These are phyloP conservation scores for Pelvicachromis taeniatus DNA, from an alignment of 2,113 vertebrate genomes.

Conservation along the genomic window DNA sequence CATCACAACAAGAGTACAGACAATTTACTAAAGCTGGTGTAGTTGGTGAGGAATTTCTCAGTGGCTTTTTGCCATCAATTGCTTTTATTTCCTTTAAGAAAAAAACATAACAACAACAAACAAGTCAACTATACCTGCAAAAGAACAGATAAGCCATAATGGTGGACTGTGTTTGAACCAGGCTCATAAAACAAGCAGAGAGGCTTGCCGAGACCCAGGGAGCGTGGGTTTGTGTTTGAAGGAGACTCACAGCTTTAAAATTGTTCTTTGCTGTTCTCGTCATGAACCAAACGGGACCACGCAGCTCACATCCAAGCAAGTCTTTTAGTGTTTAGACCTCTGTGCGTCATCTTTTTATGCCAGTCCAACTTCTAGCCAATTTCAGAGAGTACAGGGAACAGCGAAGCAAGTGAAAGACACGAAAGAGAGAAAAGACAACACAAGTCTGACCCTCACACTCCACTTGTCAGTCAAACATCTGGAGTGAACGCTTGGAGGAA, in stretches of 20 bases:
- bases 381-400: background rate
- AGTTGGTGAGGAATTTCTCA: background rate
- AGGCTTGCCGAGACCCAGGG: background rate
- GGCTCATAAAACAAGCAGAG: background rate
- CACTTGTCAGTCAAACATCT: slow-evolving; percentile 36
- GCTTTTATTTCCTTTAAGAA: slow-evolving; percentile 52
- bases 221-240: slow-evolving; percentile 26
- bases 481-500: slow-evolving; percentile 3
- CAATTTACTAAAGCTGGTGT: slow-evolving; percentile 13
- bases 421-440: background rate
- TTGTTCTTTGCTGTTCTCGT: slow-evolving; percentile 4
- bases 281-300: slow-evolving; percentile 14
- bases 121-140: slow-evolving; percentile 37
- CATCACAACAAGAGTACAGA: slow-evolving; percentile 19
- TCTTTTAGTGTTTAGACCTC: background rate
- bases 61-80: slow-evolving; percentile 51
- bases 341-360: background rate
- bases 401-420: background rate
- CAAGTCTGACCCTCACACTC: slow-evolving; percentile 2
- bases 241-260: slow-evolving; percentile 5
- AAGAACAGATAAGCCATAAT: slow-evolving; percentile 47
- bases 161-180: slow-evolving; percentile 21
- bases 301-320: slow-evolving; percentile 4
- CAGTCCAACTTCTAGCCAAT: background rate
- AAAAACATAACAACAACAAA: slow-evolving; percentile 38